Percentiles rank a stretch among this genome's conserved stretches.
Conservation (phyloP, 2,888 invertebrate species). For the Hydrotaea cyrtoneurina region DNA sequence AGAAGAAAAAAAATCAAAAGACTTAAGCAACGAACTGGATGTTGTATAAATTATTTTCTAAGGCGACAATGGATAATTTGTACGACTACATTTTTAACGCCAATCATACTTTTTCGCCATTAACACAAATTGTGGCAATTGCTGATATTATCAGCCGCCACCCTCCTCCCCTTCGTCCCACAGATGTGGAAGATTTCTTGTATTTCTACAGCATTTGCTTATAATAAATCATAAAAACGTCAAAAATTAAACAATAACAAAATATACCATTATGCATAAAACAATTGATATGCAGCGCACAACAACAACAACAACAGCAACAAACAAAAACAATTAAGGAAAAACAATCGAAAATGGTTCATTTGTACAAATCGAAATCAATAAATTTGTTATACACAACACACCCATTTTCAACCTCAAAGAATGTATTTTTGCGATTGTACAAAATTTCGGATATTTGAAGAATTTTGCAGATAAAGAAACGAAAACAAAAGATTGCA, state of each 20-base stretch:
- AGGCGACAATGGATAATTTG: too few relatives aligned
- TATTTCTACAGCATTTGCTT: not conserved
- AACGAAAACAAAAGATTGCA: not conserved
- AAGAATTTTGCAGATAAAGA: conserved; percentile 17
- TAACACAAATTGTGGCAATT: too few relatives aligned
- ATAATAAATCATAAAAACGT: conserved; percentile 57
- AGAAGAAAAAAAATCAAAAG: not conserved
- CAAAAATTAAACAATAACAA: conserved; percentile 37
- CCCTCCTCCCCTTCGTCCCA: too few relatives aligned
- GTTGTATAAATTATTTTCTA: not conserved
- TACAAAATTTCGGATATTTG: not conserved
- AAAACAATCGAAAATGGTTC: conserved; percentile 49
- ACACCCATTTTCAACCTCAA: conserved; percentile 36
- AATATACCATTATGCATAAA: conserved; percentile 1
- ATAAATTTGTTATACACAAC: conserved; percentile 27
- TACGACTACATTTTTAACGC: not conserved
- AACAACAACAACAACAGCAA: conserved; percentile 3
- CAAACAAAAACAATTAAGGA: conserved; percentile 43
- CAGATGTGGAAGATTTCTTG: too few relatives aligned
- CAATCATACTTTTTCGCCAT: not conserved
- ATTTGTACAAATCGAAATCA: conserved; percentile 28
- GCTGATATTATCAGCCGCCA: too few relatives aligned
- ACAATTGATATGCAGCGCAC: conserved; percentile 56
- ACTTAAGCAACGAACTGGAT: not conserved
- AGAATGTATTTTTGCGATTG: not conserved